A percentile compares a stretch with the other conserved stretches of the same genome.
Evolutionary conservation across 2,888 invertebrate species (phyloP).

Genomic region (Xanthostigma xanthostigma): DNA sequence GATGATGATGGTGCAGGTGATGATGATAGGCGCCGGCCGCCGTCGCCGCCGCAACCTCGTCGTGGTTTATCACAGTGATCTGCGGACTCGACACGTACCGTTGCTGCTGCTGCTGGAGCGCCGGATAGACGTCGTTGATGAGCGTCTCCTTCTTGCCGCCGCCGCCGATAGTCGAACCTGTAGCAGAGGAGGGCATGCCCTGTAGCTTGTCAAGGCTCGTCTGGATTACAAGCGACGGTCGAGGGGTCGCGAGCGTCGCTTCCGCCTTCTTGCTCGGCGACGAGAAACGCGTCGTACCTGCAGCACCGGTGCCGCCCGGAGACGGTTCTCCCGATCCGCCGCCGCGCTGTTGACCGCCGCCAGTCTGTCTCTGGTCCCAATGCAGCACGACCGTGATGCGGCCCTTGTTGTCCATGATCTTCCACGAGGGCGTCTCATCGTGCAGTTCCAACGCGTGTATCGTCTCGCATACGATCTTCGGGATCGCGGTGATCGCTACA

Average conservation of each 20-base stretch:
- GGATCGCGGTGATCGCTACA: constrained; percentile 85
- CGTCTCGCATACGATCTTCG: constrained; percentile 94
- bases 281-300: constrained; percentile 36
- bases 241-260: constrained; percentile 37
- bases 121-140: constrained; percentile 40
- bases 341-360: constrained; percentile 29
- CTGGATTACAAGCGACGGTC: constrained; percentile 60
- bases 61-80: constrained; percentile 90
- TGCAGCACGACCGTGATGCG: constrained; percentile 91
- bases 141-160: constrained; percentile 39
- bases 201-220: constrained; percentile 54
- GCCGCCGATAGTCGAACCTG: constrained; percentile 15
- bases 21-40: constrained; percentile 10
- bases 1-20: constrained; percentile 21
- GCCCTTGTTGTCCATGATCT: constrained; percentile 97
- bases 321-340: constrained; percentile 36
- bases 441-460: constrained; percentile 89
- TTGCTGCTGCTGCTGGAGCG: constrained; percentile 13
- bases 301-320: constrained; percentile 32
- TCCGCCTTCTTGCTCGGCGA: constrained; percentile 35
- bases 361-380: constrained; percentile 81
- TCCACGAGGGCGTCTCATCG: constrained; percentile 95
- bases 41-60: constrained; percentile 48
- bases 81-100: constrained; percentile 48
- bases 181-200: constrained; percentile 17